A percentile compares a stretch with the other conserved stretches of the same genome.
phyloP scores from a whole-genome alignment of 2,113 vertebrate genomes.

The Phodopus roborovskii region DNA sequence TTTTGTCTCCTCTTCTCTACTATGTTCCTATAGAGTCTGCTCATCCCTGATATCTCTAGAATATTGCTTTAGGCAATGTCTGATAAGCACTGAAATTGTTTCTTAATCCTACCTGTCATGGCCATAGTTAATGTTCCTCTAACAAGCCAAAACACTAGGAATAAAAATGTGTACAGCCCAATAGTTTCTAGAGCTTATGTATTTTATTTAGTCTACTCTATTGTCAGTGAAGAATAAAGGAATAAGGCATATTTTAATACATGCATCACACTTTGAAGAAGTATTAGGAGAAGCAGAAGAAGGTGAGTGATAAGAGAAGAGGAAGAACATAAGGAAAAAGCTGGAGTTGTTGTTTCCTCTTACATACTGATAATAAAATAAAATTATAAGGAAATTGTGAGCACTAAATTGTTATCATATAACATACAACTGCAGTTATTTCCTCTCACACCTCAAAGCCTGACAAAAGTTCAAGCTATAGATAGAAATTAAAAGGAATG shows the following conservation, averaged over 20 bases:
- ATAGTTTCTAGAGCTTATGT: background rate
- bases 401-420: background rate
- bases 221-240: background rate
- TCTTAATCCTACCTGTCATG: background rate
- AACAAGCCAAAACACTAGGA: background rate
- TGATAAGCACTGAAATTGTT: background rate
- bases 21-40: background rate
- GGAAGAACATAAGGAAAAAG: background rate
- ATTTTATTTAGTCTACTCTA: background rate
- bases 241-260: background rate
- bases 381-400: background rate
- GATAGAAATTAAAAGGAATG: background rate
- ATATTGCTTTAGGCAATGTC: background rate
- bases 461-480: background rate
- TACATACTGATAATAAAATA: background rate
- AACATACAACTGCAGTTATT: background rate
- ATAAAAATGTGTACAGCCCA: background rate
- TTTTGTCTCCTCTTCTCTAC: background rate
- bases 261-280: background rate
- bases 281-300: background rate
- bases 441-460: background rate
- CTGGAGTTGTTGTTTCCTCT: background rate
- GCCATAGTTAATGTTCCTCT: background rate
- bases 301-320: fast-evolving
- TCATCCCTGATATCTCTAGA: background rate